A percentile compares a stretch with the other conserved stretches of the same genome.
Evolutionary conservation across 64 coral and sea anemone species (phyloP).

Genomic region (Actinia tenebrosa): DNA sequence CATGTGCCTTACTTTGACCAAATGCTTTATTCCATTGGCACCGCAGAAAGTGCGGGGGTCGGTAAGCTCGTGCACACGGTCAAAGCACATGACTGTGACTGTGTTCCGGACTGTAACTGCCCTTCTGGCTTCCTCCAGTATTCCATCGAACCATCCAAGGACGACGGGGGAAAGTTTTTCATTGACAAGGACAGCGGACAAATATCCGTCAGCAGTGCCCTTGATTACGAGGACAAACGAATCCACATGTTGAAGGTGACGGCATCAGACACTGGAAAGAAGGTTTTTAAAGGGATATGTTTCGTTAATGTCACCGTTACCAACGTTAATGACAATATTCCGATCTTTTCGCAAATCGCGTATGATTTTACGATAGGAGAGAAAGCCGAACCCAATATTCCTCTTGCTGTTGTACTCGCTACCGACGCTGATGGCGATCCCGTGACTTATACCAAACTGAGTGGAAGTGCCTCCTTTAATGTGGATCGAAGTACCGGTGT

Average conservation of each 20-base stretch:
- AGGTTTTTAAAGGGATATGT: constrained; percentile 11
- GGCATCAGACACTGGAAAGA: constrained; percentile 41
- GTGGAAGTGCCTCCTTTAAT: constrained; percentile 43
- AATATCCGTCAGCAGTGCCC: constrained; percentile 32
- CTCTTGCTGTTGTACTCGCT: constrained; percentile 56
- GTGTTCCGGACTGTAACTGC: constrained; percentile 30
- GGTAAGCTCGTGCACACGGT: constrained; percentile 28
- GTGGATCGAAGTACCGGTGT: constrained; percentile 46
- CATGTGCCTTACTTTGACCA: constrained; percentile 34
- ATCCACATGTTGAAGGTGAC: constrained; percentile 33
- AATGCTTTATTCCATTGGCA: constrained; percentile 2
- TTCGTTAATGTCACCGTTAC: constrained; percentile 48
- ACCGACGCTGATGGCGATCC: constrained; percentile 41
- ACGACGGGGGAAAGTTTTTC: constrained; percentile 30
- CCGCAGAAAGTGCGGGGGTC: constrained; percentile 25
- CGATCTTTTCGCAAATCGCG: constrained; percentile 13
- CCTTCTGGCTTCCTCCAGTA: constrained; percentile 33
- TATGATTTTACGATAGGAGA: constrained; percentile 43
- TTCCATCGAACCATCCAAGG: constrained; percentile 28
- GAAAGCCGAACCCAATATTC: constrained; percentile 32
- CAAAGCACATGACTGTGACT: constrained; percentile 58
- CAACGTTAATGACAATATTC: constrained; percentile 62
- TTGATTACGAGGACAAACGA: constrained; percentile 52
- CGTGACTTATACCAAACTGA: constrained; percentile 32
- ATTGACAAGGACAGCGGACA: constrained; percentile 45